These are phyloP conservation scores for Synergus gifuensis DNA, from an alignment of 2,888 invertebrate genomes.

Conservation along the genomic window DNA sequence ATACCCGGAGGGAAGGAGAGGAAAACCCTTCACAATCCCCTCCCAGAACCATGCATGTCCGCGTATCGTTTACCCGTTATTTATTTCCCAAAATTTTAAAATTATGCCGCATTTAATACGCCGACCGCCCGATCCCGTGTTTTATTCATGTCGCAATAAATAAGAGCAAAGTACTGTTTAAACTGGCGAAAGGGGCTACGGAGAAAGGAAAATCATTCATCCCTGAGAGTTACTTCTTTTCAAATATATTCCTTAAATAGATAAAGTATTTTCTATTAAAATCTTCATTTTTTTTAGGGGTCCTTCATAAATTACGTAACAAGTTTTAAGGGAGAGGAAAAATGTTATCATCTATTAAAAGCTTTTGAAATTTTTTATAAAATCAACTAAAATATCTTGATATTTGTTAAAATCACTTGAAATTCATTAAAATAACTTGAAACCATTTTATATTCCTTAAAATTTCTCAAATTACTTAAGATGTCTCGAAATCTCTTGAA, in stretches of 20 bases:
- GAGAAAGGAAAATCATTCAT: slow-evolving; percentile 34
- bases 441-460: too few relatives aligned
- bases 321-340: neutral
- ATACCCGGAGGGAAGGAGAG: slow-evolving; percentile 57
- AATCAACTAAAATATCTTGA: too few relatives aligned
- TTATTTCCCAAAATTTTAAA: slow-evolving; percentile 76
- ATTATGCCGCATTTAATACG: slow-evolving; percentile 76
- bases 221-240: neutral
- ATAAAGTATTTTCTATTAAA: neutral
- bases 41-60: slow-evolving; percentile 63
- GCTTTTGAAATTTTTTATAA: too few relatives aligned
- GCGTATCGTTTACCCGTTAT: slow-evolving; percentile 76
- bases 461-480: too few relatives aligned
- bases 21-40: slow-evolving; percentile 44
- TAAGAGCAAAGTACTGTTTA: slow-evolving; percentile 71
- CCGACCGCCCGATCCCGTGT: slow-evolving; percentile 66
- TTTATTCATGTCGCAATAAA: slow-evolving; percentile 77
- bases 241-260: neutral
- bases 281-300: neutral
- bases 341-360: too few relatives aligned
- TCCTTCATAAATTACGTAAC: too few relatives aligned
- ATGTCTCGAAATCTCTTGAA: too few relatives aligned
- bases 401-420: too few relatives aligned
- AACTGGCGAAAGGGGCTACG: slow-evolving; percentile 45
- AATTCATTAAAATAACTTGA: too few relatives aligned